Conservation (phyloP, 2,797 vertebrate species). For the Pseudochirops corinnae region DNA sequence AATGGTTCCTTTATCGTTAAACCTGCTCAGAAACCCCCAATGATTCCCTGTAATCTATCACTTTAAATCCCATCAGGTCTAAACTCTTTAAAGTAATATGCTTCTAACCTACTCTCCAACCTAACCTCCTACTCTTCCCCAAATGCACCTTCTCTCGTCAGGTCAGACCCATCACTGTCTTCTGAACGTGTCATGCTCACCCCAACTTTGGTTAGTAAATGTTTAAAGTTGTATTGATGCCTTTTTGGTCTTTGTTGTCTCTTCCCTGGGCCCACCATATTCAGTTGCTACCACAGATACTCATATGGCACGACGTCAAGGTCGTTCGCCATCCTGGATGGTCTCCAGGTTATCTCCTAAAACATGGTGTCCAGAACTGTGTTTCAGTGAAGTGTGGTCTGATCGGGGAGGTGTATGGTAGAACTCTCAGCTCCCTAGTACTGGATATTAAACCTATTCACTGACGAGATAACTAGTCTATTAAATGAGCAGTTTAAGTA, state of each 20-base stretch:
- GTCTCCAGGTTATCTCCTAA: neutral
- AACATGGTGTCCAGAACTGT: neutral
- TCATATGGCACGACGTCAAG: neutral
- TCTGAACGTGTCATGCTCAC: neutral
- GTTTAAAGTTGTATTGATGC: neutral
- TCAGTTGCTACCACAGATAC: neutral
- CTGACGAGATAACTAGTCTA: neutral
- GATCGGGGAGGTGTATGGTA: accelerated
- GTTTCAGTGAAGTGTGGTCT: neutral
- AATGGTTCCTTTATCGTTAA: neutral
- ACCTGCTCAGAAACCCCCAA: neutral
- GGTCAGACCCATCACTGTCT: neutral
- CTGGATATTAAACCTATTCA: neutral
- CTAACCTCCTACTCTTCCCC: neutral
- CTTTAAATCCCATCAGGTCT: neutral
- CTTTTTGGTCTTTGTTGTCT: neutral
- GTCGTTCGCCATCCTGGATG: neutral
- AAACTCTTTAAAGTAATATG: neutral
- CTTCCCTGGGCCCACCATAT: neutral
- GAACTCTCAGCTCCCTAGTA: neutral
- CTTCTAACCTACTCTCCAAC: neutral
- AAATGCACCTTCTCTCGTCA: neutral
- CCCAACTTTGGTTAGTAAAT: neutral
- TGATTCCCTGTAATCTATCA: neutral
- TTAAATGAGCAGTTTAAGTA: neutral